Base-by-base conservation (phyloP, 2,797 vertebrate species). In the Pempheris klunzingeri region DNA sequence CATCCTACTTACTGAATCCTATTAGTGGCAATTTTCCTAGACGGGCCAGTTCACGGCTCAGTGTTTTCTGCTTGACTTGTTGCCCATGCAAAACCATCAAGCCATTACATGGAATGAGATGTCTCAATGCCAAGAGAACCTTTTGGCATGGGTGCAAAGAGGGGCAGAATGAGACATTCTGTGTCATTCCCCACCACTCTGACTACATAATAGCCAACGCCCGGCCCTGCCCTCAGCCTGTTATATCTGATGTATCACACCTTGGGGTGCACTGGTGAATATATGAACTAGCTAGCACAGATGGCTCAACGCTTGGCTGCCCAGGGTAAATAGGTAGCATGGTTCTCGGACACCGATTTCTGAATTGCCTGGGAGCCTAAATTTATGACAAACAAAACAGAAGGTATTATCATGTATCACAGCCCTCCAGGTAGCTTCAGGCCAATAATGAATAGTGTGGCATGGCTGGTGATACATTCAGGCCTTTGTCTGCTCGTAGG, bases 371-470 rank as follows among this genome's bases (percentile, higher is more conserved):
- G 26, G 63, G 52, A 88, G 71, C 58, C 66, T 49, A 70, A 90
- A 92, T 93, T 93, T 88, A 94, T 91, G 88, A 90, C 88, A 87
- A 90, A 90, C 87, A 92, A 81, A 90, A 88, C 79, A 86, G 58
- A 86, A 81, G 77, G 74, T 86, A 87, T 93, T 91, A 91, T 87
- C 81, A 81, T 87, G 87, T 91, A 88, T 91, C 81, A 89, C 80
- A 85, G 76, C 69, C 80, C 81, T 90, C 71, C 82, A 87, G 88
- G 89, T 90, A 88, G 75, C 81, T 80, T 74, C 67, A 62, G 83
- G 84, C 74, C 77, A 82, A 43, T 90, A 88, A 91, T 90, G 83
- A 87, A 90, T 88, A 60, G 84, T 80, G 68, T 66, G 78, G 68
- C 59, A 15, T 69, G 71, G 71, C 62, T 76, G 69, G 46, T 83